phyloP scores from a whole-genome alignment of 2,113 vertebrate genomes.

The Rissa tridactyla region DNA sequence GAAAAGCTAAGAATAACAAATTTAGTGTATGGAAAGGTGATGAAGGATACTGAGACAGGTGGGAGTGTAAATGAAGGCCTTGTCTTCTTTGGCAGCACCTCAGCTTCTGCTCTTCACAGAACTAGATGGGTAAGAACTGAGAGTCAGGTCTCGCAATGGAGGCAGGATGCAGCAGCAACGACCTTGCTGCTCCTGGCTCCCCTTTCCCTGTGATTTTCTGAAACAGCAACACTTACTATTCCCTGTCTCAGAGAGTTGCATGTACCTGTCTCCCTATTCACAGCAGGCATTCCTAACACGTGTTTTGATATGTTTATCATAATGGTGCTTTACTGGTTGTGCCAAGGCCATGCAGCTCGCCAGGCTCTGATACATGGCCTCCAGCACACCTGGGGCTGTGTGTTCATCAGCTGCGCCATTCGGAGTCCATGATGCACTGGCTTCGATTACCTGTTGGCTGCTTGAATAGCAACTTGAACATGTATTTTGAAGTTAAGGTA shows the following conservation, averaged over 20 bases:
- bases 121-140: background rate
- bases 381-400: no score
- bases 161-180: background rate
- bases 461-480: background rate
- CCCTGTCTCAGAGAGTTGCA: background rate
- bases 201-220: background rate
- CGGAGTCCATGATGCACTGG: rapidly evolving
- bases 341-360: background rate
- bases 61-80: background rate
- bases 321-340: background rate
- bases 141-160: background rate
- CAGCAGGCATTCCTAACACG: background rate
- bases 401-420: background rate
- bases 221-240: background rate
- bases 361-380: background rate
- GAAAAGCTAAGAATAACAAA: background rate
- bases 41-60: background rate
- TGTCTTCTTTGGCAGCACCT: background rate
- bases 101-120: background rate
- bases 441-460: background rate
- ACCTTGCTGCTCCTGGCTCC: background rate
- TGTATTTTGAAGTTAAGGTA: background rate
- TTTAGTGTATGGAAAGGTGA: background rate
- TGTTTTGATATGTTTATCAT: background rate
- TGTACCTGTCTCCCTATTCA: background rate